Evolutionary conservation across 2,888 invertebrate genomes (phyloP), one percentile per base, ranked within the genome.

Genomic region (Meteorus colon): DNA sequence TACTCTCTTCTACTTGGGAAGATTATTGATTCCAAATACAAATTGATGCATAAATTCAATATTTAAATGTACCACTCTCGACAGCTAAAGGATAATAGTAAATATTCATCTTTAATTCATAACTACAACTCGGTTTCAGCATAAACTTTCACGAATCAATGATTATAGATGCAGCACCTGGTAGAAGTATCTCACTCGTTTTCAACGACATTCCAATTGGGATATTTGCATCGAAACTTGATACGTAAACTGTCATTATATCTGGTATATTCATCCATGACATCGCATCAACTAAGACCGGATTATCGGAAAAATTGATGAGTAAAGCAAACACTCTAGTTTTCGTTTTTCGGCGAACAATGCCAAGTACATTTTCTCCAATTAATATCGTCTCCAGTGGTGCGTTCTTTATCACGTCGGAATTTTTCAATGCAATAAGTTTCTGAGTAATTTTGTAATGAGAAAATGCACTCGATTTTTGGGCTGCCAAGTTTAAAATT

Each of bases 381-480:
- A 82, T 79, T 24, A 82, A 67, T 16, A 69, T 51, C 0, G 91
- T 82, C 73, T 90, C 84, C 69, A 89, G 81, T 5, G 84, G 83
- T 0, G 92, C 92, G 19, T 89, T 87, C 1, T 88, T 88, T 0
- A 92, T 82, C 0, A 92, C 87, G 0, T 88, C 83, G 55, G 90
- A 89, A 41, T 88, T 89, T 68, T 93, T 92, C 0, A 93, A 86
- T 1, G 86, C 82, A 0, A 91, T 90, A 74, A 94, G 82, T 0
- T 87, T 87, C 83, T 92, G 92, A 82, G 93, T 94, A 0, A 93
- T 90, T 75, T 92, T 92, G 77, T 91, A 91, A 79, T 93, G 91
- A 65, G 93, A 94, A 3, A 90, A 88, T 0, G 79, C 75, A 4
- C 91, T 90, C 0, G 83, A 84, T 63, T 91, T 91, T 82, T 94